A percentile compares a stretch with the other conserved stretches of the same genome.
These are phyloP conservation scores for Periophthalmus modestus DNA, from an alignment of 2,113 vertebrate species.

Conservation along the genomic window DNA sequence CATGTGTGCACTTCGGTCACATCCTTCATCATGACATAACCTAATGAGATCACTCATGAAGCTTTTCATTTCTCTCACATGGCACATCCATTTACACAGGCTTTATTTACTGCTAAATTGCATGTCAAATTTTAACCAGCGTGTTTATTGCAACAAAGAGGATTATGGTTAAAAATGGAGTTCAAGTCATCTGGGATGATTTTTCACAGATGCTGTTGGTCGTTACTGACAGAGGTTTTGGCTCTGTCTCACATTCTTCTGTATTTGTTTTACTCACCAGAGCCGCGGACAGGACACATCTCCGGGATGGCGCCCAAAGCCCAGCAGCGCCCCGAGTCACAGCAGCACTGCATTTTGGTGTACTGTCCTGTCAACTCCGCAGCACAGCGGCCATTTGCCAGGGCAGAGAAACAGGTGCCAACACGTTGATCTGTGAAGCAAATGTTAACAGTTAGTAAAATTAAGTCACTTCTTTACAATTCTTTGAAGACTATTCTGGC, in stretches of 20 bases:
- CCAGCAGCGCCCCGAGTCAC: conserved; percentile 95
- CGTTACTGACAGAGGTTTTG: conserved; percentile 3
- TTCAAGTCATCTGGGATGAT: conserved; percentile 1
- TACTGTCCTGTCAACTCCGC: conserved; percentile 87
- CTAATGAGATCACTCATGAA: not conserved
- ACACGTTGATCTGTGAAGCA: conserved; percentile 87
- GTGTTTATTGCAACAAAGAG: conserved; percentile 13
- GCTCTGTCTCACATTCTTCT: not conserved
- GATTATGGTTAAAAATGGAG: not conserved
- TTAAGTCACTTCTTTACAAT: not conserved
- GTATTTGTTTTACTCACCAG: conserved; percentile 79
- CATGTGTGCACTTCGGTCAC: conserved; percentile 20
- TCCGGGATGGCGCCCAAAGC: conserved; percentile 87
- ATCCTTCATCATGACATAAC: conserved; percentile 19
- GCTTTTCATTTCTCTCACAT: conserved; percentile 19
- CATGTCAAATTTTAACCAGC: conserved; percentile 20
- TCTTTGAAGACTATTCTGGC: not conserved
- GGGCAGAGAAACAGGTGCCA: conserved; percentile 89
- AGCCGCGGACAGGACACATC: conserved; percentile 92
- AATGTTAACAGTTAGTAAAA: not conserved
- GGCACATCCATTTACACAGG: conserved; percentile 6
- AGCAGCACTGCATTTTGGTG: conserved; percentile 95
- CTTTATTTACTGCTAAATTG: conserved; percentile 22
- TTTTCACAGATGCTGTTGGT: not conserved
- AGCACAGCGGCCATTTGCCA: conserved; percentile 90